Evolutionary conservation across 2,888 invertebrate species (phyloP).

Genomic region (Watsonalla cultraria): DNA sequence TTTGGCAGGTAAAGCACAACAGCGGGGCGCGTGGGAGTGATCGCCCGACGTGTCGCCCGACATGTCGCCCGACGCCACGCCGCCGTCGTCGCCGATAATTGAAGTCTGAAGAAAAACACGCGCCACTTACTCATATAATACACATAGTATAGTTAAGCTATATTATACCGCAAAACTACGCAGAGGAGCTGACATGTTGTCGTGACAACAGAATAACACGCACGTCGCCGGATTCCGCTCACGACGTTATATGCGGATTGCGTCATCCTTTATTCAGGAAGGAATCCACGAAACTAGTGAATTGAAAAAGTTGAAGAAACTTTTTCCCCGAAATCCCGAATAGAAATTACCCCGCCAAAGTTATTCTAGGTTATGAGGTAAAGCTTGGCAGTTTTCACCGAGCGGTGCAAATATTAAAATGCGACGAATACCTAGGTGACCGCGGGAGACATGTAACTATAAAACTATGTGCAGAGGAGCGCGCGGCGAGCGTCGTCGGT

Average conservation of each 20-base stretch:
- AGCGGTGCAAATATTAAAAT: slow-evolving; percentile 1
- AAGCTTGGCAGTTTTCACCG: not conserved
- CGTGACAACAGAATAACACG: not conserved
- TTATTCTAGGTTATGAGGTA: no score
- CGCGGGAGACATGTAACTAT: slow-evolving; percentile 12
- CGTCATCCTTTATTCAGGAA: not conserved
- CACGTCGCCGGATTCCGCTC: not conserved
- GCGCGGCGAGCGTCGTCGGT: slow-evolving; percentile 16
- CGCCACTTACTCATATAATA: not conserved
- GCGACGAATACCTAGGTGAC: not conserved
- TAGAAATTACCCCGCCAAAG: no score
- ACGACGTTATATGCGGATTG: not conserved
- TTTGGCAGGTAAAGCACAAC: slow-evolving; percentile 65
- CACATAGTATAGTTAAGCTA: not conserved
- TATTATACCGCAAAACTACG: not conserved
- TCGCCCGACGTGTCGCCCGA: slow-evolving; percentile 39
- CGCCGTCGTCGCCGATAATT: slow-evolving; percentile 32
- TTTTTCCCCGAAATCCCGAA: no score
- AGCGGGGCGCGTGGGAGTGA: slow-evolving; percentile 21
- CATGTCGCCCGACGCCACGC: slow-evolving; percentile 30
- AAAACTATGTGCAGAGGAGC: slow-evolving; percentile 18
- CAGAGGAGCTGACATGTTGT: not conserved
- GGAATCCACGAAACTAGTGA: not conserved
- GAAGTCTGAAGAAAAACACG: slow-evolving; percentile 35
- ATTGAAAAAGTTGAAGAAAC: no score